Percentiles rank a stretch among this genome's conserved stretches.
These are phyloP conservation scores for Blennius ocellaris DNA, from an alignment of 2,113 vertebrate species.

Conservation along the genomic window DNA sequence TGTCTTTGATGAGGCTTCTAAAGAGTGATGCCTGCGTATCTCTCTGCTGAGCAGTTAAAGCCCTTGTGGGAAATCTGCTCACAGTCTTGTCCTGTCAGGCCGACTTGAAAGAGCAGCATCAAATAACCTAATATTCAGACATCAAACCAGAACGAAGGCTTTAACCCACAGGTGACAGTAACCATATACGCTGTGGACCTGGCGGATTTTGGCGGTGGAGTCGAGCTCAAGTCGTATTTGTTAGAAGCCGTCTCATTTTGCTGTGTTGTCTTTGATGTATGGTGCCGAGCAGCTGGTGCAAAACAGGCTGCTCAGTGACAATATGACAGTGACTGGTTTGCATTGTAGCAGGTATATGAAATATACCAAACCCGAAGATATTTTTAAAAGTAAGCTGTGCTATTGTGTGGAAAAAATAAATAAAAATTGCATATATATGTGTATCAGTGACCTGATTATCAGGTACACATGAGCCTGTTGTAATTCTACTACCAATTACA, in stretches of 20 bases:
- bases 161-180: constrained; percentile 69
- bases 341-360: not conserved
- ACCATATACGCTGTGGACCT: constrained; percentile 56
- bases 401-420: constrained; percentile 19
- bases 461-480: no score
- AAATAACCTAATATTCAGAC: constrained; percentile 62
- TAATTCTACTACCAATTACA: no score
- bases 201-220: constrained; percentile 50
- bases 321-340: not conserved
- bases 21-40: constrained; percentile 42
- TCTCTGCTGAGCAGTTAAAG: constrained; percentile 58
- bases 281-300: constrained; percentile 6
- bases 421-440: constrained; percentile 20
- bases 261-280: constrained; percentile 53
- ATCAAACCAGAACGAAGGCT: constrained; percentile 53
- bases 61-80: constrained; percentile 68
- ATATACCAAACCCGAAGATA: not conserved
- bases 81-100: constrained; percentile 62
- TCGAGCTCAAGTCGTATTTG: constrained; percentile 55
- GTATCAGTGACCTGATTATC: no score
- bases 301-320: constrained; percentile 12
- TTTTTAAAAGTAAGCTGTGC: not conserved
- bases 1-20: constrained; percentile 54
- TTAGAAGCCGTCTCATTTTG: constrained; percentile 58
- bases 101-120: constrained; percentile 67